phyloP scores from a whole-genome alignment of 2,797 vertebrate genomes.

The Eulemur albifrons region DNA sequence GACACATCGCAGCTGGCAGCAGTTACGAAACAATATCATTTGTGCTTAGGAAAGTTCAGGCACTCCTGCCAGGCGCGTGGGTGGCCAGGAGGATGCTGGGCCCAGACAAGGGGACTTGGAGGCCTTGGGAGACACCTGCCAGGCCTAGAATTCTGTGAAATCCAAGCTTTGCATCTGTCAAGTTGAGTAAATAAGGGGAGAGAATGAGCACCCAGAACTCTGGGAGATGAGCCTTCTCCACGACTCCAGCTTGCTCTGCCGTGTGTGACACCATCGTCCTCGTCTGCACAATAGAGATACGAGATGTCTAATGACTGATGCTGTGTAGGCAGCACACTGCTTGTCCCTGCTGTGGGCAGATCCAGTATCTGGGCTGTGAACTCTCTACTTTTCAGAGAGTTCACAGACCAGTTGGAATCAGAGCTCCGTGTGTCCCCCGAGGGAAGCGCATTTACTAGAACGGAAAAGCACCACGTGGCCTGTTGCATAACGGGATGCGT shows the following conservation, averaged over 20 bases:
- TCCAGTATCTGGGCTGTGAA: background rate
- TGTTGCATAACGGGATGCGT: background rate
- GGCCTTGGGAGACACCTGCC: background rate
- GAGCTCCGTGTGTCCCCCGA: background rate
- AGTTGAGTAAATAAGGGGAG: background rate
- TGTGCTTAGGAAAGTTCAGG: background rate
- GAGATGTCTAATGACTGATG: background rate
- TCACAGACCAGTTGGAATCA: background rate
- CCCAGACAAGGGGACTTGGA: background rate
- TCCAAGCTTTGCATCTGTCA: background rate
- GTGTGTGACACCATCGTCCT: background rate
- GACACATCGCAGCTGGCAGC: background rate
- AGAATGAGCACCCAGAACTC: background rate
- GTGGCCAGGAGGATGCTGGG: background rate
- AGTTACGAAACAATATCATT: background rate
- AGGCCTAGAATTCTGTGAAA: background rate
- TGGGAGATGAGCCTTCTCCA: background rate
- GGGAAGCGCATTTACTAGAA: background rate
- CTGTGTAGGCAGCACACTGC: background rate
- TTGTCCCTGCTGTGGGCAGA: background rate
- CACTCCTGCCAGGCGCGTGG: background rate
- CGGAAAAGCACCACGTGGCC: background rate
- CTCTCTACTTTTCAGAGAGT: background rate
- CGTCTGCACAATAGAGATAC: fast-evolving
- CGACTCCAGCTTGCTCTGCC: background rate